Conservation (phyloP, 2,113 vertebrate species). For the Cyphomyrus plagiostoma region DNA sequence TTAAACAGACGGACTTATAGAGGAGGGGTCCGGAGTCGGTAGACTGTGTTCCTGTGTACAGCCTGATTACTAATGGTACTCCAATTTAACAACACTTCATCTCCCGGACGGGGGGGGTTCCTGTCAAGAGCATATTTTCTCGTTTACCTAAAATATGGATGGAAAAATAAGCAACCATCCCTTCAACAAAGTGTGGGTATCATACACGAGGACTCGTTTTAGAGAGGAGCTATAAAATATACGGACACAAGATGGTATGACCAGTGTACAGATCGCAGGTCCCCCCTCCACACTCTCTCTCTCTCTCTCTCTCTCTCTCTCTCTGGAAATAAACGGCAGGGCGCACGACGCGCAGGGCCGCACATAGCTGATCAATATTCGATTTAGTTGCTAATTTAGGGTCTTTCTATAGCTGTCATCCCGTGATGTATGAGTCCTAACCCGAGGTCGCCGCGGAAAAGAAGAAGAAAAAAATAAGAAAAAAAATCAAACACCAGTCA, state of each 20-base stretch:
- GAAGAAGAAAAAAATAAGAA: slow-evolving; percentile 59
- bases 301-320: slow-evolving; percentile 10
- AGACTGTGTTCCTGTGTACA: slow-evolving; percentile 28
- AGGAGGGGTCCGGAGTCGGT: slow-evolving; percentile 12
- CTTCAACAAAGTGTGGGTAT: not conserved
- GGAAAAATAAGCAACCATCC: not conserved
- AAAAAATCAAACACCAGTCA: slow-evolving; percentile 79
- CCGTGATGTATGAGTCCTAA: slow-evolving; percentile 94
- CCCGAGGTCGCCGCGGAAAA: slow-evolving; percentile 76
- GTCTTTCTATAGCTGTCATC: slow-evolving; percentile 96
- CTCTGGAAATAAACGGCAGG: slow-evolving; percentile 56
- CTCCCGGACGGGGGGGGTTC: not conserved
- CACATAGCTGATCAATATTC: slow-evolving; percentile 95
- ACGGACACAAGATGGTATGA: slow-evolving; percentile 28
- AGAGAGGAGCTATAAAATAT: not conserved
- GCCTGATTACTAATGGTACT: slow-evolving; percentile 30
- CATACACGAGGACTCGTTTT: not conserved
- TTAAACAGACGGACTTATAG: slow-evolving; percentile 20
- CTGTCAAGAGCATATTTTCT: not conserved
- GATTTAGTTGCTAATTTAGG: slow-evolving; percentile 99
- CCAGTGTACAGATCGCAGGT: slow-evolving; percentile 29
- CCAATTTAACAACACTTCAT: slow-evolving; percentile 29
- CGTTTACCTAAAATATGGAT: not conserved
- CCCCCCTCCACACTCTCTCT: slow-evolving; percentile 32
- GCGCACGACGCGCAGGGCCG: slow-evolving; percentile 71